Evolutionary conservation across 2,888 invertebrate genomes (phyloP), one percentile per base, ranked within the genome.

Genomic region (Leptopilina syphax): DNA sequence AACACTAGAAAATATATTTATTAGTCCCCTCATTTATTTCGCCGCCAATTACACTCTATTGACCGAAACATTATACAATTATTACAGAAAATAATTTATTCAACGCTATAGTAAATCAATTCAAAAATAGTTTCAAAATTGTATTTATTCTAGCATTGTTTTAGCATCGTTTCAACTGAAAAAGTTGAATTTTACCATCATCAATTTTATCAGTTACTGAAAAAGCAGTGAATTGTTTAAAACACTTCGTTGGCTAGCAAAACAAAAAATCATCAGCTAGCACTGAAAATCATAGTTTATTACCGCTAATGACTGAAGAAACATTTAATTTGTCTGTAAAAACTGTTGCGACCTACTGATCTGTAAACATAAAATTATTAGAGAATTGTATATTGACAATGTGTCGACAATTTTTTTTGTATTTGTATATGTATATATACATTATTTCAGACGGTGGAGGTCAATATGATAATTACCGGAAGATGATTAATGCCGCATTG

Each of bases 401-500:
- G n/a, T 60, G 60, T 60, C 47, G 60, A 60, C 60, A 47, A 47
- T 27, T 27, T 34, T 34, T 34, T 34, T 34, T 34, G 0, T 34
- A 2, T 34, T 2, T 34, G 3, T 34, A 34, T 34, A 47, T 9
- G 34, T 70, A 18, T 47, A 50, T 70, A 24, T 47, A 50, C 24
- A 44, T 24, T 47, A 10, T 12, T 1, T 50, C 68, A 12, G 50
- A 24, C 50, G 50, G 13, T 34, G 70, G 50, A 73, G 70, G 57
- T 73, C 70, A 73, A 57, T 54, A 54, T 54, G 70, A 73, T 73
- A 54, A 73, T 73, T 73, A 13, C 34, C 50, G 57, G n/a, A 54
- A 73, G 50, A 57, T 73, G 70, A 73, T 57, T 73, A 70, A 73
- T 73, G 70, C 70, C 27, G 34, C 34, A 57, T 73, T 57, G 13